phyloP scores from a whole-genome alignment of 2,797 vertebrate genomes.

The Aulostomus chinensis region DNA sequence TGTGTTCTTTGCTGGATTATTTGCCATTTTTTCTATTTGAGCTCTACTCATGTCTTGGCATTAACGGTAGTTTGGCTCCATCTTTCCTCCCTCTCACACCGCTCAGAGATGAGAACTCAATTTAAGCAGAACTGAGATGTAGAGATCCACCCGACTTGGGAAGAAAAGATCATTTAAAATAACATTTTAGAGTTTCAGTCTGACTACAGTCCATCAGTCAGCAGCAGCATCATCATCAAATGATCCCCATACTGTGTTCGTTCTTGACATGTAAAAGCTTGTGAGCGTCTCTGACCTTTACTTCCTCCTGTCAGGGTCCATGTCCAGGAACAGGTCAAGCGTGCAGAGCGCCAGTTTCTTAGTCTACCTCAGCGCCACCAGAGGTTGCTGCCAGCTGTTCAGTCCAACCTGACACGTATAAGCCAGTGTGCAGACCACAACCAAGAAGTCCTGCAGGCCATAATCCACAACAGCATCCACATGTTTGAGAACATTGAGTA shows the following conservation, averaged over 20 bases:
- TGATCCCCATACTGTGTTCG: background rate
- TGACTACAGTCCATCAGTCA: background rate
- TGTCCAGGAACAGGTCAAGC: conserved; percentile 92
- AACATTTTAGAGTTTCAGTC: background rate
- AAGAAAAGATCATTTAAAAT: background rate
- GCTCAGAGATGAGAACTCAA: no score
- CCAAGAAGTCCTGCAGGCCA: conserved; percentile 90
- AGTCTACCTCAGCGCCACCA: conserved; percentile 89
- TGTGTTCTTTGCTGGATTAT: no score
- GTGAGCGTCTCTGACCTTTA: background rate
- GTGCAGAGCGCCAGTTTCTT: conserved; percentile 91
- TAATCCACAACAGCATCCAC: conserved; percentile 91
- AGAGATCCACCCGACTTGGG: background rate
- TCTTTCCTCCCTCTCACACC: background rate
- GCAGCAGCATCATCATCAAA: background rate
- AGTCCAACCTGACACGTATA: conserved; percentile 87
- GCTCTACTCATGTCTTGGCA: background rate
- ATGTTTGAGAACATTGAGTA: conserved; percentile 99
- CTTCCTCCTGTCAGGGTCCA: conserved; percentile 81
- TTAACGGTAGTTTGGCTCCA: no score
- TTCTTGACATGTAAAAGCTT: background rate
- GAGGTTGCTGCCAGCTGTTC: conserved; percentile 87
- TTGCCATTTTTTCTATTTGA: no score
- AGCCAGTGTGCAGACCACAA: conserved; percentile 93
- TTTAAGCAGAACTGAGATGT: no score